A percentile compares a stretch with the other conserved stretches of the same genome.
Evolutionary conservation across 2,888 invertebrate genomes (phyloP).

Genomic region (Nomada lathburiana): DNA sequence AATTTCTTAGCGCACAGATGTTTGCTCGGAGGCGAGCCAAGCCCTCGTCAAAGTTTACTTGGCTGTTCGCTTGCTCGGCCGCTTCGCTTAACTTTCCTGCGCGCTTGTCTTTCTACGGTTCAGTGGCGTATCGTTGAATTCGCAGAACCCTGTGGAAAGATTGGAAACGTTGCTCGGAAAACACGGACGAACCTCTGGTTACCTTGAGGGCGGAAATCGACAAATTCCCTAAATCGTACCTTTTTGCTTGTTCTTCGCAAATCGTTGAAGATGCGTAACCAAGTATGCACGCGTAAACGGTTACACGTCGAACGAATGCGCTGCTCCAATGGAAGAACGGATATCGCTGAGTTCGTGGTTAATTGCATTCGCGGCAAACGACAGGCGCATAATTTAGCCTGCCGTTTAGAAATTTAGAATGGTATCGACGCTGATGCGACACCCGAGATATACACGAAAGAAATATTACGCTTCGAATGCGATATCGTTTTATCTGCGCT

Average conservation of each 20-base stretch:
- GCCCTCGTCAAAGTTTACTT: conserved; percentile 70
- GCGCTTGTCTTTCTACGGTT: conserved; percentile 55
- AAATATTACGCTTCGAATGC: conserved; percentile 51
- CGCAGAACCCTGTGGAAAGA: conserved; percentile 31
- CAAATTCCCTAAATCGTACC: neutral
- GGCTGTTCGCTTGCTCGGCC: conserved; percentile 57
- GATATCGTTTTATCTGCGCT: conserved; percentile 53
- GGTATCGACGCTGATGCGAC: conserved; percentile 47
- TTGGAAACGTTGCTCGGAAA: neutral
- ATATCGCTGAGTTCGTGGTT: neutral
- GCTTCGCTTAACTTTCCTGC: conserved; percentile 64
- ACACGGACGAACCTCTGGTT: no score
- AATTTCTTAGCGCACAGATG: conserved; percentile 53
- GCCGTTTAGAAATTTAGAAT: conserved; percentile 10
- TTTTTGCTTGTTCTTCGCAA: neutral
- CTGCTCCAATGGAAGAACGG: neutral
- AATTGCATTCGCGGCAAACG: conserved; percentile 16
- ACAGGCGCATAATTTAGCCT: conserved; percentile 23
- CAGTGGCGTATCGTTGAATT: conserved; percentile 51
- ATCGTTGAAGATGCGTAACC: neutral
- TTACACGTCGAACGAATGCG: neutral
- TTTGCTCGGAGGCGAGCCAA: conserved; percentile 63
- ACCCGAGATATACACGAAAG: conserved; percentile 46
- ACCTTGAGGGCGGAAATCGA: no score
- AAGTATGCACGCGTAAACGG: neutral